Percentiles rank a stretch among this genome's conserved stretches.
Evolutionary conservation across 2,113 vertebrate species (phyloP).

Genomic region (Australoheros scitulus): DNA sequence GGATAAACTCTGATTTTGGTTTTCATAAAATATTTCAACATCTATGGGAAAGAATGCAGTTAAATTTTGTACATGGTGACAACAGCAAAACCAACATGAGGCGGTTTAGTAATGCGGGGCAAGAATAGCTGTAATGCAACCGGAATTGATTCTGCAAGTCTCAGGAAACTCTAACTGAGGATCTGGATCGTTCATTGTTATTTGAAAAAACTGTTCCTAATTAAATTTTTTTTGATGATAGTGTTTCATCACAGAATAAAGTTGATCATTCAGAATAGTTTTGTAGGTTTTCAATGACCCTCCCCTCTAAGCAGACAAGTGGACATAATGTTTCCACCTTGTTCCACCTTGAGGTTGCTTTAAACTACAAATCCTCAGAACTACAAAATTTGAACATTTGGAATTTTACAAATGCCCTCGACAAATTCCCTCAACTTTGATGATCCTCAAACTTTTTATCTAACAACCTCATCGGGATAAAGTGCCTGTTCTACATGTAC

Average conservation of each 20-base stretch:
- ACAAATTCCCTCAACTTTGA: not conserved
- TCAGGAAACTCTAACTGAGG: not conserved
- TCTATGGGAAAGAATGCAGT: not conserved
- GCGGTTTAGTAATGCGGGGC: too few relatives aligned
- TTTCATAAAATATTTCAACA: not conserved
- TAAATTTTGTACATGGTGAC: not conserved
- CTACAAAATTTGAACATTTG: not conserved
- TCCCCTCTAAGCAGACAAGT: too few relatives aligned
- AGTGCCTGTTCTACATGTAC: too few relatives aligned
- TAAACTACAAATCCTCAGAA: not conserved
- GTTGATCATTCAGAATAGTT: not conserved
- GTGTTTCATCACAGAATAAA: not conserved
- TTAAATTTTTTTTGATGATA: not conserved
- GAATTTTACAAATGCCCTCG: not conserved
- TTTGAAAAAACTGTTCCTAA: not conserved
- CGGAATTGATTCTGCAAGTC: not conserved
- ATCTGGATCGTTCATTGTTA: not conserved
- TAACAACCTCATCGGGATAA: not conserved
- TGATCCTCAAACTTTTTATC: not conserved
- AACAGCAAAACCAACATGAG: too few relatives aligned
- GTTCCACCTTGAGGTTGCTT: not conserved
- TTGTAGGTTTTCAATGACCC: too few relatives aligned
- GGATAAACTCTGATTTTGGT: not conserved
- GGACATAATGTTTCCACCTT: not conserved
- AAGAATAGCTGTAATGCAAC: too few relatives aligned